These are phyloP conservation scores for Habrosyne pyritoides DNA, from an alignment of 2,888 invertebrate genomes.

Conservation along the genomic window DNA sequence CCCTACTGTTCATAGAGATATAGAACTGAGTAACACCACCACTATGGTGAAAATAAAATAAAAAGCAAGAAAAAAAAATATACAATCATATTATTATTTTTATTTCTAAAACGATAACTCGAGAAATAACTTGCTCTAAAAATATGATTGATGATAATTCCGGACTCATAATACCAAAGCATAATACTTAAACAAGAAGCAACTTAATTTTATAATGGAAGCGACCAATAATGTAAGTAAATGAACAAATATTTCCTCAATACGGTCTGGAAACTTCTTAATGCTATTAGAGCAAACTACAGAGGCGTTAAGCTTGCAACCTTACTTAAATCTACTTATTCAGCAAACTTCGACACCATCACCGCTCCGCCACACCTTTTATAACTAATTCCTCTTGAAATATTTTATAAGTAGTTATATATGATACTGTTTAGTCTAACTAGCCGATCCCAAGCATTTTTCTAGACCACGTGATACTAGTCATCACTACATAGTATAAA, in stretches of 20 bases:
- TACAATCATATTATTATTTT: too few relatives aligned
- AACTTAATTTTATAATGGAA: not conserved
- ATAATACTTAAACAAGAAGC: not conserved
- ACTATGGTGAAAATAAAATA: too few relatives aligned
- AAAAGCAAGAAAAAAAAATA: too few relatives aligned
- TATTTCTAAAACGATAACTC: too few relatives aligned
- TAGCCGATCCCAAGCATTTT: too few relatives aligned
- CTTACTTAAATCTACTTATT: slow-evolving; percentile 81
- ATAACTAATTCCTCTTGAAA: slow-evolving; percentile 22
- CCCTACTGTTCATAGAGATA: too few relatives aligned
- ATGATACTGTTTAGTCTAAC: too few relatives aligned
- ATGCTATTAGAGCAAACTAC: slow-evolving; percentile 75
- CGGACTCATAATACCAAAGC: not conserved
- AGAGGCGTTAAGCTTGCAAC: slow-evolving; percentile 77
- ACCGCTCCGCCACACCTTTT: slow-evolving; percentile 33
- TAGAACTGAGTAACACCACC: too few relatives aligned
- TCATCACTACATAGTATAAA: too few relatives aligned
- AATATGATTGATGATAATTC: too few relatives aligned
- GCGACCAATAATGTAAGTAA: slow-evolving; percentile 13
- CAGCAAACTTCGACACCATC: slow-evolving; percentile 54
- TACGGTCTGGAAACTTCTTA: slow-evolving; percentile 82
- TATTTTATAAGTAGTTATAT: not conserved
- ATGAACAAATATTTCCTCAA: slow-evolving; percentile 61
- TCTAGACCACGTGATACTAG: too few relatives aligned
- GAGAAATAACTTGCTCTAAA: too few relatives aligned